These are phyloP conservation scores for Eulemur macaco DNA, from an alignment of 2,113 vertebrate genomes.

Conservation along the genomic window DNA sequence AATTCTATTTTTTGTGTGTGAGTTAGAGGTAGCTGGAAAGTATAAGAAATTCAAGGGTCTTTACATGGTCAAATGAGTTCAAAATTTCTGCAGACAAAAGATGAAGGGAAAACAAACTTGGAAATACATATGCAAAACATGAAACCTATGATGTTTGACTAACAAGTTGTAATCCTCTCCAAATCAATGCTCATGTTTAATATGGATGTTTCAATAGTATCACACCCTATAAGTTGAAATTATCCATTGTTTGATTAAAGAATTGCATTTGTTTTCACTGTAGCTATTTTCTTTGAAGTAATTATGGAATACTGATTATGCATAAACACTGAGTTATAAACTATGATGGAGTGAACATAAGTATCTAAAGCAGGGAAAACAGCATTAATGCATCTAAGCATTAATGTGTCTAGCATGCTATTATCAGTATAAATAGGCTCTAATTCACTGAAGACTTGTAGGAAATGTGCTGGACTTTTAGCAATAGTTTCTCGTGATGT, in stretches of 20 bases:
- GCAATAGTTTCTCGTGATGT: neutral
- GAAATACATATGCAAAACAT: constrained; percentile 52
- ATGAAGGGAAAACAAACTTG: neutral
- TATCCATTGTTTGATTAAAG: constrained; percentile 36
- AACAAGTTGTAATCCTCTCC: constrained; percentile 25
- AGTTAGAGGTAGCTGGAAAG: neutral
- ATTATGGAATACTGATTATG: constrained; percentile 37
- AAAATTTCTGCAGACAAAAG: neutral
- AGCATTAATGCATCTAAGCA: neutral
- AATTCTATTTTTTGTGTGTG: neutral
- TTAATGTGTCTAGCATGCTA: neutral
- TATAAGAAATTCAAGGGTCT: neutral
- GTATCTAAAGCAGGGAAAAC: neutral
- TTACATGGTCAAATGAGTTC: neutral
- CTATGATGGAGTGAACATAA: neutral
- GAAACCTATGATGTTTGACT: constrained; percentile 45
- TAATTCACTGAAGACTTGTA: neutral
- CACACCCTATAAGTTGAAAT: constrained; percentile 57
- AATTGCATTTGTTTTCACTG: constrained; percentile 50
- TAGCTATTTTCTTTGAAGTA: constrained; percentile 48
- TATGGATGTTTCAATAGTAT: constrained; percentile 26
- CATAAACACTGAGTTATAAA: neutral
- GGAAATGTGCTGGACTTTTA: neutral
- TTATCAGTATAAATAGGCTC: neutral
- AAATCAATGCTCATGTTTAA: constrained; percentile 56